phyloP scores from a whole-genome alignment of 2,797 vertebrate species.

The Menidia menidia region DNA sequence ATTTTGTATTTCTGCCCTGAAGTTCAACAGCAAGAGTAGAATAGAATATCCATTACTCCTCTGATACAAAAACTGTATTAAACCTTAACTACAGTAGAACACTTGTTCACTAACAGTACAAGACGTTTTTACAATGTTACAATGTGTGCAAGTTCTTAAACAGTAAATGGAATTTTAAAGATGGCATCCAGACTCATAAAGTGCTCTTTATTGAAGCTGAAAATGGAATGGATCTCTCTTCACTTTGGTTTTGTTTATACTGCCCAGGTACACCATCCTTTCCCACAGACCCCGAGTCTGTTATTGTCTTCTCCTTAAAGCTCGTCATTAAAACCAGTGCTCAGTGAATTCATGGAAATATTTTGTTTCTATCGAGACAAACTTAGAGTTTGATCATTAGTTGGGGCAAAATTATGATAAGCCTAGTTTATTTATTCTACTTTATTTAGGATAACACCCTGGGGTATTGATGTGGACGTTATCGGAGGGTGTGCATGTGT shows the following conservation, averaged over 20 bases:
- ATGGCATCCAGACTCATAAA: constrained; percentile 60
- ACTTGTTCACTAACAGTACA: constrained; percentile 43
- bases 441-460: constrained; percentile 33
- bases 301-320: constrained; percentile 9
- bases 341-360: constrained; percentile 33
- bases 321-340: constrained; percentile 14
- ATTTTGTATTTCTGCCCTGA: constrained; percentile 36
- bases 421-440: constrained; percentile 31
- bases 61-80: constrained; percentile 47
- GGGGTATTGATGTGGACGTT: constrained; percentile 16
- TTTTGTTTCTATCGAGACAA: constrained; percentile 25
- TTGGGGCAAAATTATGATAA: constrained; percentile 16
- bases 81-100: constrained; percentile 45
- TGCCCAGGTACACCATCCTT: constrained; percentile 12
- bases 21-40: constrained; percentile 46
- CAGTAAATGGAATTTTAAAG: constrained; percentile 57
- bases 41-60: constrained; percentile 30
- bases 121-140: constrained; percentile 40
- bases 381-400: constrained; percentile 27
- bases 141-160: constrained; percentile 41
- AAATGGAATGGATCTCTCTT: constrained; percentile 49
- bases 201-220: constrained; percentile 55
- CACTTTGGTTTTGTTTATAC: constrained; percentile 43
- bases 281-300: constrained; percentile 12
- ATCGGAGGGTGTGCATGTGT: neutral